phyloP scores from a whole-genome alignment of 2,888 invertebrate genomes.

The Aphodius sticticus region DNA sequence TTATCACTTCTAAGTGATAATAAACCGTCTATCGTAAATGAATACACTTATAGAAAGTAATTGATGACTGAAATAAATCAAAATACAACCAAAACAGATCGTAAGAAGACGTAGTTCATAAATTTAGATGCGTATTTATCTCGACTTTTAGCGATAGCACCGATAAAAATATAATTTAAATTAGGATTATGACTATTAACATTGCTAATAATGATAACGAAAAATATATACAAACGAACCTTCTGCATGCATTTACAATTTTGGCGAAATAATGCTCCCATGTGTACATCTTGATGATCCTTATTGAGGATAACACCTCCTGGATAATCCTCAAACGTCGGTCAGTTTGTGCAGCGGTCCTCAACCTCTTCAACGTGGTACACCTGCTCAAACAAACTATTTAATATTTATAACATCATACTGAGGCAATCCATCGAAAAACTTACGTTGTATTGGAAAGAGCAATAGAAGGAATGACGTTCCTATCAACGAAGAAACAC shows the following conservation, averaged over 20 bases:
- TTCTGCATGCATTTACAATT: slow-evolving; percentile 37
- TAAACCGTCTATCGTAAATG: no score
- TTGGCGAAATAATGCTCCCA: slow-evolving; percentile 44
- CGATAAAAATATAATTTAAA: neutral
- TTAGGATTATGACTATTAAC: neutral
- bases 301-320: slow-evolving; percentile 88
- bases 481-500: slow-evolving; percentile 61
- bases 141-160: neutral
- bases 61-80: neutral
- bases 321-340: slow-evolving; percentile 87
- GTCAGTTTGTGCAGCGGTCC: slow-evolving; percentile 69
- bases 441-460: slow-evolving; percentile 60
- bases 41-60: neutral
- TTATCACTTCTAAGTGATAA: no score
- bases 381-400: slow-evolving; percentile 63
- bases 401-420: slow-evolving; percentile 57
- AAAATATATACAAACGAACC: slow-evolving; percentile 50
- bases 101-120: neutral
- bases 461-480: slow-evolving; percentile 59
- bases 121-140: neutral
- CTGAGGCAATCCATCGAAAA: slow-evolving; percentile 78
- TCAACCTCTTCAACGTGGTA: slow-evolving; percentile 30
- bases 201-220: neutral
- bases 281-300: slow-evolving; percentile 76
- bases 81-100: neutral